These are phyloP conservation scores for Habrosyne pyritoides DNA, from an alignment of 2,888 invertebrate genomes.

Conservation along the genomic window DNA sequence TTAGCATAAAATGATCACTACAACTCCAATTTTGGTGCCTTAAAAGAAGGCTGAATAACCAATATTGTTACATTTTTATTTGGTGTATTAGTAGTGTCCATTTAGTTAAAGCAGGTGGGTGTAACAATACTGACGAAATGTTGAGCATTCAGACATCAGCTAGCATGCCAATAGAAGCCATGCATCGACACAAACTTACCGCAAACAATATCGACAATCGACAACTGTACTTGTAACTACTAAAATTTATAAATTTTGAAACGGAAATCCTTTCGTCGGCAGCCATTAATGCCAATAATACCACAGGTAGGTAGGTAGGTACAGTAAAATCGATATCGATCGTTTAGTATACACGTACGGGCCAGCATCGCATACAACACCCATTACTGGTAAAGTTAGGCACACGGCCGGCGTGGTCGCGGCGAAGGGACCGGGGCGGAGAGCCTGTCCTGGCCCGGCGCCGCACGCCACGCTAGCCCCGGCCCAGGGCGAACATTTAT, in stretches of 20 bases:
- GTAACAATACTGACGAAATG: conserved; percentile 34
- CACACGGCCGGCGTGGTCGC: conserved; percentile 51
- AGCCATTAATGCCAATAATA: conserved; percentile 79
- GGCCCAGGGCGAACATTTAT: conserved; percentile 60
- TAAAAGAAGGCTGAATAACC: conserved; percentile 7
- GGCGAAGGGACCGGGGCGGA: conserved; percentile 34
- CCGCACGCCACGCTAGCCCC: conserved; percentile 26
- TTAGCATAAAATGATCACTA: conserved; percentile 52
- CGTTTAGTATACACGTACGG: conserved; percentile 67
- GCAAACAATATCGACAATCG: conserved; percentile 77
- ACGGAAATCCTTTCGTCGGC: conserved; percentile 79
- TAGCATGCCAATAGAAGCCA: conserved; percentile 59
- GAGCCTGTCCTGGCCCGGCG: conserved; percentile 34
- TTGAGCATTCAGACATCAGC: conserved; percentile 44
- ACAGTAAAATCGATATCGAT: conserved; percentile 78
- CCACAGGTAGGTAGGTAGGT: conserved; percentile 39
- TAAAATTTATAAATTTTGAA: conserved; percentile 66
- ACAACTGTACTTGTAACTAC: conserved; percentile 79
- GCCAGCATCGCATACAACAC: conserved; percentile 80
- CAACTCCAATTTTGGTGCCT: conserved; percentile 10
- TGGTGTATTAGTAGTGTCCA: conserved; percentile 44
- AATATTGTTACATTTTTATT: conserved; percentile 12
- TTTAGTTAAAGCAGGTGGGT: conserved; percentile 63
- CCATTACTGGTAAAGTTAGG: conserved; percentile 63
- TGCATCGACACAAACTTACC: conserved; percentile 71